Base-by-base conservation (phyloP, 2,113 vertebrate species). In the Pitta sordida region DNA sequence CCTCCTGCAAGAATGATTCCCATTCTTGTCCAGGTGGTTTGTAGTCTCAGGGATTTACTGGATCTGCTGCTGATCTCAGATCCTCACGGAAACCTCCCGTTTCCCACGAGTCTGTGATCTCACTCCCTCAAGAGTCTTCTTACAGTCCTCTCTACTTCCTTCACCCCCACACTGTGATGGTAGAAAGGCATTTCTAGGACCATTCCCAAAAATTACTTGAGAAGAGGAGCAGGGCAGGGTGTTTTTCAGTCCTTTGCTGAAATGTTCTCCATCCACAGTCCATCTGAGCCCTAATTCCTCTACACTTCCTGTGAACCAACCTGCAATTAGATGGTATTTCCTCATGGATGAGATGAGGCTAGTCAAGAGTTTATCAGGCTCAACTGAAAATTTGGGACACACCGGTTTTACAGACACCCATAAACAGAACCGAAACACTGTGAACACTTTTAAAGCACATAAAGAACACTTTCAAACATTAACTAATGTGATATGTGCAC, bases 61-160 rank as follows among this genome's bases (percentile, higher is more conserved):
- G 77, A 91, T 94, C 86, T 91, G 13, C 70, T 89, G 80, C 77
- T 95, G 86, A 92, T 94, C 89, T 73, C 58, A 83, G 60, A 68
- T 67, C 62, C 74, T 84, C 90, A 89, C 67, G 51, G 44, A 93
- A 76, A 69, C 41, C 58, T 58, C 76, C 29, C 44, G 69, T 49
- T 58, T 87, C 34, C 58, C 69, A 64, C 69, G 29, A 84, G 26
- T 22, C 49, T 82, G 46, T 29, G 62, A 93, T 64, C 68, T 86
- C 82, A 68, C 30, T 71, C 53, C 53, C 62, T 71, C 73, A 37
- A 3, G 29, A 29, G 30, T 19, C 69, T 76, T 49, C 18, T 53
- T 44, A 67, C 27, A 65, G 51, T 16, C 69, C 86, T 53, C 71
- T 62, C 76, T 84, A 59, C n/a, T 56, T 83, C 17, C 37, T 62